Base-by-base conservation (phyloP, 2,797 vertebrate species). In the Trachops cirrhosus region DNA sequence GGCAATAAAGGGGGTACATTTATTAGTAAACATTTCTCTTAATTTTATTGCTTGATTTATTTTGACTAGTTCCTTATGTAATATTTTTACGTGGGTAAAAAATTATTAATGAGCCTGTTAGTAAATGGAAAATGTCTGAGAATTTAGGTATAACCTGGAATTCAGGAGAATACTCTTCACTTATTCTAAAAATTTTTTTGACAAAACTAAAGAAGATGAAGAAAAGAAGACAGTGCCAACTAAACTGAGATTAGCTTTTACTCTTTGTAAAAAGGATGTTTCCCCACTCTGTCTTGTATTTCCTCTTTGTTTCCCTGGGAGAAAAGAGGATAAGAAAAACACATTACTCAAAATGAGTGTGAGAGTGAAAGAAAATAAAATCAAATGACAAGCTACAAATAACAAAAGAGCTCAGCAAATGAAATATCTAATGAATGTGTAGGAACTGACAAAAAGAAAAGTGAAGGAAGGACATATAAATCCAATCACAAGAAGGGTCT, bases 31-130 rank as follows among this genome's bases (percentile, higher is more conserved):
- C 93, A 79, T 67, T 86, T 64, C 94, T 95, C 59, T 97, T 92
- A 93, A 92, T 95, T 98, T 98, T 97, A 86, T 95, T 97, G 83
- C 85, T 96, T 79, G 89, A 97, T 97, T 97, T 98, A 97, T 98
- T 97, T 98, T 75, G 90, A 97, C 62, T 97, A 97, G 94, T 97
- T 95, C 97, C 44, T 95, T 97, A 9, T 92, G 73, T 90, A 97
- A 96, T 96, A 74, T 97, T 97, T 98, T 98, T 93, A 89, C 89
- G 41, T 89, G 71, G 34, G 94, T 96, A 97, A 89, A 96, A 62
- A 1, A 18, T n/a, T 96, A 97, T 96, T 97, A 97, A 89, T 89
- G 82, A 50, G 3, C 0, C 34, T 19, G 15, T 54, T 54, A 79
- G 39, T 82, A 89, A 85, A 39, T 39, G 6, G 18, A 52, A 88